Evolutionary conservation across 2,888 invertebrate species (phyloP).

Genomic region (Meiosimyza platycephala): DNA sequence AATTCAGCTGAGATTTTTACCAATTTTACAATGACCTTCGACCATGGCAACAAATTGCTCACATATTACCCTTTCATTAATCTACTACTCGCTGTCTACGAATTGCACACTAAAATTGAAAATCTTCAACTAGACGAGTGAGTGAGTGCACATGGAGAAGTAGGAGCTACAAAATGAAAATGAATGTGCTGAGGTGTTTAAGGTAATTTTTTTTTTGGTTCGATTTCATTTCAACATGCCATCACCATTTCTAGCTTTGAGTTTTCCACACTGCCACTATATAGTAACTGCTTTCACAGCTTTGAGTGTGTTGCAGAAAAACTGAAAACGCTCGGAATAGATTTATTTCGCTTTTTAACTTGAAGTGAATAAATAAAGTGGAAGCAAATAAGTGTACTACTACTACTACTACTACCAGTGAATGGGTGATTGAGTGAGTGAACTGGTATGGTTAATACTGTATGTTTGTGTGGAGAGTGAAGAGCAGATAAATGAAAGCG

Average conservation of each 20-base stretch:
- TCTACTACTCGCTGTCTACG: too few species aligned
- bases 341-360: conserved; percentile 33
- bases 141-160: not conserved
- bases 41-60: conserved; percentile 20
- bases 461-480: not conserved
- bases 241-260: not conserved
- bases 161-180: conserved; percentile 20
- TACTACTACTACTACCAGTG: too few species aligned
- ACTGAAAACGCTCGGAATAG: conserved; percentile 12
- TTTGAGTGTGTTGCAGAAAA: not conserved
- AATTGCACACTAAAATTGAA: conserved; percentile 3
- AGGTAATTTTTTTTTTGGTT: conserved; percentile 1
- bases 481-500: not conserved
- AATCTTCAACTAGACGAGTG: not conserved
- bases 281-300: not conserved
- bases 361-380: conserved; percentile 21
- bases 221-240: not conserved
- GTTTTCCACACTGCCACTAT: not conserved
- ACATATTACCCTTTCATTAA: not conserved
- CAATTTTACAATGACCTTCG: conserved; percentile 9
- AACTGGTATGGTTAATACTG: not conserved
- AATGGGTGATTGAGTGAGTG: too few species aligned
- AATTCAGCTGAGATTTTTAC: too few species aligned
- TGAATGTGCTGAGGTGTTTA: conserved; percentile 27
- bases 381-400: not conserved